phyloP scores from a whole-genome alignment of 92 coral and sea anemone genomes.

The Porites rus region DNA sequence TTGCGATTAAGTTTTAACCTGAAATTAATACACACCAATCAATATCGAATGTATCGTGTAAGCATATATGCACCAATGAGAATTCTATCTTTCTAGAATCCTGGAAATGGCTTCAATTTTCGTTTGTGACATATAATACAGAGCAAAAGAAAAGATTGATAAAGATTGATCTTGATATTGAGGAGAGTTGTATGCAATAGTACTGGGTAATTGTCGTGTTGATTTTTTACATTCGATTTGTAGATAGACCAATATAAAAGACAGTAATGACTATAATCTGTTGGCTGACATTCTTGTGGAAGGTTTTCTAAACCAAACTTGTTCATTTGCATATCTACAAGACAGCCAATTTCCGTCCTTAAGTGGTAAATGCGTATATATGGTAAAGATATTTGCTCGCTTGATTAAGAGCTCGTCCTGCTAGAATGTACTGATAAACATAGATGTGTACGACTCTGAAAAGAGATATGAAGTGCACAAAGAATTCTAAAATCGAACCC shows the following conservation, averaged over 20 bases:
- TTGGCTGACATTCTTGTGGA: conserved; percentile 10
- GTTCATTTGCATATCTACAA: conserved; percentile 34
- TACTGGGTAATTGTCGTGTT: not conserved
- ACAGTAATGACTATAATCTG: not conserved
- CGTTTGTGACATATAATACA: not conserved
- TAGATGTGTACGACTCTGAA: not conserved
- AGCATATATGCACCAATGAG: not conserved
- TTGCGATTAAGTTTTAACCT: not conserved
- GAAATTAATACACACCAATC: not conserved
- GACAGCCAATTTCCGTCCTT: conserved; percentile 18
- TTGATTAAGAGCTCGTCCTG: not conserved
- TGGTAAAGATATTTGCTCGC: conserved; percentile 5
- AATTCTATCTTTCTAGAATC: not conserved
- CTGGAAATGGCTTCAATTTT: not conserved
- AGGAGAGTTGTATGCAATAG: not conserved
- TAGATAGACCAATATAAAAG: not conserved
- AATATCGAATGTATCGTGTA: too few species aligned
- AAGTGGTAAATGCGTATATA: conserved; percentile 23
- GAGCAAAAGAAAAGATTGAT: too few species aligned
- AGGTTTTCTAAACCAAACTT: not conserved
- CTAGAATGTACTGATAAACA: conserved; percentile 13
- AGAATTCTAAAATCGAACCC: not conserved
- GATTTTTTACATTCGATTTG: not conserved
- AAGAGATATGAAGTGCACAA: not conserved
- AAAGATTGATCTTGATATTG: not conserved